These are phyloP conservation scores for Drosophila aff. DNA, from an alignment of 1,140 invertebrate genomes.

Conservation along the genomic window DNA sequence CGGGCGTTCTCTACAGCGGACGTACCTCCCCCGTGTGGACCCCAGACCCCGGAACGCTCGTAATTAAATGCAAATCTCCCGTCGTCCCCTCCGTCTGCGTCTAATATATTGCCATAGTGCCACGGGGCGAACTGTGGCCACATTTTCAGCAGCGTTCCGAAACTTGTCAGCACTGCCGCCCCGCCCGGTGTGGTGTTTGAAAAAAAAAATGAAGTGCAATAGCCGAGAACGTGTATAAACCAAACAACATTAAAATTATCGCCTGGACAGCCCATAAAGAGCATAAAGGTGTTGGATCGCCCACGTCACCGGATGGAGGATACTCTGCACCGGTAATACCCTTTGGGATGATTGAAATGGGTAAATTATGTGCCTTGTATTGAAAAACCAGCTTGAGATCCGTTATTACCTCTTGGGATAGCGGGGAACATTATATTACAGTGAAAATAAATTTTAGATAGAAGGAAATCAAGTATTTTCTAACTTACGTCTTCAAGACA, in stretches of 20 bases:
- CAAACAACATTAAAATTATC: constrained; percentile 68
- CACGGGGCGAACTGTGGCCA: constrained; percentile 66
- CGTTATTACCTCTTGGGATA: not conserved
- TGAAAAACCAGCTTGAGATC: too few relatives aligned
- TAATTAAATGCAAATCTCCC: constrained; percentile 80
- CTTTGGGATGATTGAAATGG: constrained; percentile 7
- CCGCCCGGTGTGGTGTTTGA: constrained; percentile 1
- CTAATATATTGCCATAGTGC: constrained; percentile 70
- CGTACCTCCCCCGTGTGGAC: not conserved
- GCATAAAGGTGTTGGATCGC: constrained; percentile 13
- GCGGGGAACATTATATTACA: not conserved
- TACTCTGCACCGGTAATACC: constrained; percentile 4
- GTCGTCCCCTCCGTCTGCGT: constrained; percentile 25
- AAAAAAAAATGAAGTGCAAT: constrained; percentile 45
- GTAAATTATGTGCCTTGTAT: not conserved
- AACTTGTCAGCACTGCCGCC: constrained; percentile 57
- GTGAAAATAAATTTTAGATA: not conserved
- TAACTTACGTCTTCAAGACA: not conserved
- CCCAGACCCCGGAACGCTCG: constrained; percentile 10
- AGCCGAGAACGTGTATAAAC: constrained; percentile 40
- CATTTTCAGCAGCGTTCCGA: constrained; percentile 63
- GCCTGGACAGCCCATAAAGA: constrained; percentile 40
- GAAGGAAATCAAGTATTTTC: not conserved
- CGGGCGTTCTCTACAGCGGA: constrained; percentile 24
- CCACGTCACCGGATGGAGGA: not conserved